Base-by-base conservation (phyloP, 2,888 invertebrate species). In the Acanthosepion lycidas region DNA sequence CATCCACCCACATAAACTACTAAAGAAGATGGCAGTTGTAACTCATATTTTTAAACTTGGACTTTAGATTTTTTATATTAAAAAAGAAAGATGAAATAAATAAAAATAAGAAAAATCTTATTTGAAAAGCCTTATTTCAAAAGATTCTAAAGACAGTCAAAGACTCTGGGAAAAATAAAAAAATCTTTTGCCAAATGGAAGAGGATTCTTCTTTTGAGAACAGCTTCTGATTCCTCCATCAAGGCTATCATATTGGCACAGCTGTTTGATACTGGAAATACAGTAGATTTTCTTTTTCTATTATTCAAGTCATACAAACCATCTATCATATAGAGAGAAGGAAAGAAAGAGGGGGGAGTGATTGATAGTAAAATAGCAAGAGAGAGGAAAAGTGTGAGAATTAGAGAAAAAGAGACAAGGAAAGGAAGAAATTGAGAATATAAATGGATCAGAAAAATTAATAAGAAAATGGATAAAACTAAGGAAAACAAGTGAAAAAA, bases 121-220 rank as follows among this genome's bases (percentile, higher is more conserved):
- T 78, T 78, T n/a, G 78, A 78, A 78, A 78, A 78, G n/a, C n/a
- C 78, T 78, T 78, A 78, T 78, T 78, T 78, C 78, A 78, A 78
- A 78, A 78, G 78, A 78, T 78, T 78, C 78, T 78, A 78, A 78
- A 78, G 78, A 78, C 78, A 78, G 78, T 78, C 78, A 78, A 78
- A 78, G n/a, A 78, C n/a, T 78, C 78, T 78, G 78, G n/a, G 78
- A n/a, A n/a, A 78, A 78, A 78, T 6, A n/a, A 78, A 78, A 78
- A 78, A 78, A 18, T 78, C 33, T 33, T n/a, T 78, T 78, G 78
- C n/a, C n/a, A 78, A 78, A 78, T 78, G 33, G 78, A 78, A 78
- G 78, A n/a, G 33, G 78, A n/a, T 78, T 78, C 78, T 78, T 33
- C 78, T 78, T 78, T 78, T 78, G 78, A 28, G n/a, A 78, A 78